phyloP scores from a whole-genome alignment of 2,113 vertebrate species.

The crab-eating macaque (Macaca fascicularis) region T2T-MFA8v1.1 NC_088379.1:26963001-26963500 shows the following conservation, averaged over 20 bases:
- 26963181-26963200: neutral
- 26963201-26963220: neutral
- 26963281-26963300: neutral
- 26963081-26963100: neutral
- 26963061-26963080: neutral
- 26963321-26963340: neutral
- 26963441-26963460: neutral
- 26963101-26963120: neutral
- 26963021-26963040: neutral
- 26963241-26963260: neutral
- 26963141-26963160: neutral
- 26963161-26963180: neutral
- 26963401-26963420: neutral
- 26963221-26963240: neutral
- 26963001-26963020: neutral
- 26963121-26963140: neutral
- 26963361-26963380: neutral
- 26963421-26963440: neutral
- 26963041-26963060: neutral
- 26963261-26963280: neutral
- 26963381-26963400: neutral
- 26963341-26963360: neutral
- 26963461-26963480: neutral
- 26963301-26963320: neutral
- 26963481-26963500: neutral